Conservation (phyloP, 1,140 invertebrate genomes). For the Odontomachus brunneus region DNA sequence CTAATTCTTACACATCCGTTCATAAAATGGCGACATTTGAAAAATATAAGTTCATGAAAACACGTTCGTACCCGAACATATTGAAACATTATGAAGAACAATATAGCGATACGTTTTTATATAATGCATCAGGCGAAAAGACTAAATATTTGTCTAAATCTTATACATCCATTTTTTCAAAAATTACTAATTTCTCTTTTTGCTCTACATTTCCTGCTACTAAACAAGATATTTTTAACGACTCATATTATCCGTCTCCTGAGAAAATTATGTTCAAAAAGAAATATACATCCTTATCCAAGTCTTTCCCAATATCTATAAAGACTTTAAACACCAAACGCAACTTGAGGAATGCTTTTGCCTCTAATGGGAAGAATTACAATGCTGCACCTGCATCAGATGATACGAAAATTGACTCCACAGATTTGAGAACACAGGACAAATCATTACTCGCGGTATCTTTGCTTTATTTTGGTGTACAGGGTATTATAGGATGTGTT, state of each 20-base stretch:
- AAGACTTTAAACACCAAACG: conserved; percentile 69
- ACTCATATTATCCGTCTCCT: conserved; percentile 52
- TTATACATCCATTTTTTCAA: conserved; percentile 74
- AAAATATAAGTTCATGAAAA: conserved; percentile 69
- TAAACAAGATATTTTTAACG: conserved; percentile 73
- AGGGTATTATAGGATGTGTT: conserved; percentile 38
- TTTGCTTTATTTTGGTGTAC: conserved; percentile 59
- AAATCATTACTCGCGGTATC: conserved; percentile 77
- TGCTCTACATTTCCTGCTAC: conserved; percentile 65
- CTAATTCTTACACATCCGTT: conserved; percentile 73
- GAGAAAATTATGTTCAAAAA: conserved; percentile 63
- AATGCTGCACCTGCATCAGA: conserved; percentile 55
- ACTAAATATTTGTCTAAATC: conserved; percentile 63
- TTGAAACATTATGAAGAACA: conserved; percentile 64
- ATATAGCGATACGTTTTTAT: conserved; percentile 55
- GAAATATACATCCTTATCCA: conserved; percentile 78
- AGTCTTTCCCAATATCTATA: conserved; percentile 71
- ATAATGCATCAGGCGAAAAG: conserved; percentile 19
- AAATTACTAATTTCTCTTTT: conserved; percentile 77
- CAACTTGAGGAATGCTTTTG: conserved; percentile 45
- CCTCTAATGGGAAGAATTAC: conserved; percentile 51
- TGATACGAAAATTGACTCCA: conserved; percentile 57
- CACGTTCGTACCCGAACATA: conserved; percentile 71
- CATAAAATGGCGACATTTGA: conserved; percentile 67
- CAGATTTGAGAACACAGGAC: conserved; percentile 64